Evolutionary conservation across 1,140 invertebrate species (phyloP), one percentile per base, ranked within the genome.

Genomic region (Solenopsis fugax): DNA sequence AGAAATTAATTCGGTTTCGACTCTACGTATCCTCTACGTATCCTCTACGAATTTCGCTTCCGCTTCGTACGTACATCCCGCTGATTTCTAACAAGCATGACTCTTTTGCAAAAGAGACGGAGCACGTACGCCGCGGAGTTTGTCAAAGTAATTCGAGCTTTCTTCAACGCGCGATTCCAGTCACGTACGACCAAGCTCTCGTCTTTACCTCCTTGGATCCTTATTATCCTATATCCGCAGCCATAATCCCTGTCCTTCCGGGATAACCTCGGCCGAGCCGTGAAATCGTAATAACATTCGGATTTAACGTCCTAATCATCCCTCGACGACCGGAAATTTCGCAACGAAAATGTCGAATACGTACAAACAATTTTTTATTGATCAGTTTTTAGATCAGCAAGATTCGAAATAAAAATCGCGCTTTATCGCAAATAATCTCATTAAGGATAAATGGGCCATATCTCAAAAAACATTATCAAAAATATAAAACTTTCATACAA

Each of bases 171-270:
- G 75, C 87, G 72, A 94, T 94, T 94, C 94, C 87, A 87, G 92
- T 93, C 94, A 94, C 94, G 94, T 94, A 93, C 88, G 91, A 88
- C 85, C 91, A 87, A 91, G 92, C 90, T 93, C 92, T 94, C 93
- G 93, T 93, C 93, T 92, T 94, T 93, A 93, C 93, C 92, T 89
- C 91, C 91, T 90, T 90, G 89, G 88, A 92, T 94, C 93, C 93
- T 94, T 94, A 94, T 94, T 94, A 94, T 93, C 92, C 94, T 91
- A 94, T 93, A 94, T 93, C 92, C 92, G 90, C 80, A 72, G 71
- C 81, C 69, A 87, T 92, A 91, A 92, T 88, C 84, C 87, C 37
- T 72, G 62, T 82, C 86, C 67, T 67, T 76, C 67, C 78, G 64
- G 77, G 71, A 85, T 89, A 86, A 90, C 88, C 87, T 65, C 77